phyloP scores from a whole-genome alignment of 2,113 vertebrate genomes.

The Ifrita kowaldi region DNA sequence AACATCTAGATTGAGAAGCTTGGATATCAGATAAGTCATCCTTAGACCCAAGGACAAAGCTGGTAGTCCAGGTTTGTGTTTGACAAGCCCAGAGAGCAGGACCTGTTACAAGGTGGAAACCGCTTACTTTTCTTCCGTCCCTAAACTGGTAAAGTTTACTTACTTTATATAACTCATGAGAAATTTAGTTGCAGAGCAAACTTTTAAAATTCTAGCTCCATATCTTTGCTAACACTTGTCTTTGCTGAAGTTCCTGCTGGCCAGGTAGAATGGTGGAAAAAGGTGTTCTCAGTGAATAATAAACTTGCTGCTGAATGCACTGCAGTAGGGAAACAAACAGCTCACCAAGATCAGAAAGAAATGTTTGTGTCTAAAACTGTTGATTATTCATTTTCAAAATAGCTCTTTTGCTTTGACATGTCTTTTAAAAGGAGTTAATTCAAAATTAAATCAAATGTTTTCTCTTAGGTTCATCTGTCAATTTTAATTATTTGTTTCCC shows the following conservation, averaged over 20 bases:
- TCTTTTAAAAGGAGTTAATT: neutral
- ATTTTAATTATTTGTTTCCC: neutral
- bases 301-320: neutral
- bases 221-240: neutral
- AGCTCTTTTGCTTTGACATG: neutral
- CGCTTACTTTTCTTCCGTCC: neutral
- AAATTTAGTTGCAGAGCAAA: neutral
- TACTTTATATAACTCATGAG: neutral
- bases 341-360: neutral
- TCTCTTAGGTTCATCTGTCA: neutral
- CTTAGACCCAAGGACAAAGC: neutral
- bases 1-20: neutral
- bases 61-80: neutral
- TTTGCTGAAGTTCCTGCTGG: neutral
- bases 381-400: neutral
- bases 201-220: neutral
- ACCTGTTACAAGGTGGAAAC: neutral
- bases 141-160: neutral
- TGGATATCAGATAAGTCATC: neutral
- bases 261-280: neutral
- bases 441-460: neutral
- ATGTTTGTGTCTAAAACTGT: neutral
- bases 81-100: neutral
- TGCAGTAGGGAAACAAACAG: neutral
- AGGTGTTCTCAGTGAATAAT: neutral